phyloP scores from a whole-genome alignment of 2,797 vertebrate species.

The Pangasius sanitwongsei region DNA sequence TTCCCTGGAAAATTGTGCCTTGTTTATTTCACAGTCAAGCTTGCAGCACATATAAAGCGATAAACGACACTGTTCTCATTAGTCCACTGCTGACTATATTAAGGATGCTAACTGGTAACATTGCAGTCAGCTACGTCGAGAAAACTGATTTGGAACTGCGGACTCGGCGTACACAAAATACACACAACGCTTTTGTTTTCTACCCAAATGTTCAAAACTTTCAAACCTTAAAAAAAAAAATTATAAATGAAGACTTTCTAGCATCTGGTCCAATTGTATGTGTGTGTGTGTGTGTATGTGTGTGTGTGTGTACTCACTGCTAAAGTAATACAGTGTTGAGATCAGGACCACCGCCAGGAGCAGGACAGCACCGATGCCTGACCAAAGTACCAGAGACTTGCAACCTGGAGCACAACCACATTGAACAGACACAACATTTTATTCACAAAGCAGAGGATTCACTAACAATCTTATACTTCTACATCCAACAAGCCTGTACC shows the following conservation, averaged over 20 bases:
- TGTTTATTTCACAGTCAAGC: neutral
- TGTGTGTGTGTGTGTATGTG: neutral
- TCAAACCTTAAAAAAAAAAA: neutral
- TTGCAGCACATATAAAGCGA: no score
- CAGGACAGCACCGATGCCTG: constrained; percentile 58
- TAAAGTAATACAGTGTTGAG: constrained; percentile 71
- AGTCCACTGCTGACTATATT: neutral
- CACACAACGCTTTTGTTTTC: neutral
- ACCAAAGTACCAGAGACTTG: constrained; percentile 61
- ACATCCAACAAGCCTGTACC: neutral
- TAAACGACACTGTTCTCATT: neutral
- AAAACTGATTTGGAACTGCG: neutral
- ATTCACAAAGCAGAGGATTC: no score
- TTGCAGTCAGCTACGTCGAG: neutral
- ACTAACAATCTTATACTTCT: neutral
- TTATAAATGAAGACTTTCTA: neutral
- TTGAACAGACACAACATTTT: neutral
- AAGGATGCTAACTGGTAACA: neutral
- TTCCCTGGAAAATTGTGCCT: neutral
- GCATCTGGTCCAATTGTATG: neutral
- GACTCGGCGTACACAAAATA: neutral
- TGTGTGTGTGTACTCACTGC: constrained; percentile 67
- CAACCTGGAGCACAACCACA: constrained; percentile 59
- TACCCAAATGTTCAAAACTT: neutral
- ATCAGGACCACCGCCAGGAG: constrained; percentile 60